Conservation (phyloP, 2,797 vertebrate genomes). For the Leucoraja ocellata region DNA sequence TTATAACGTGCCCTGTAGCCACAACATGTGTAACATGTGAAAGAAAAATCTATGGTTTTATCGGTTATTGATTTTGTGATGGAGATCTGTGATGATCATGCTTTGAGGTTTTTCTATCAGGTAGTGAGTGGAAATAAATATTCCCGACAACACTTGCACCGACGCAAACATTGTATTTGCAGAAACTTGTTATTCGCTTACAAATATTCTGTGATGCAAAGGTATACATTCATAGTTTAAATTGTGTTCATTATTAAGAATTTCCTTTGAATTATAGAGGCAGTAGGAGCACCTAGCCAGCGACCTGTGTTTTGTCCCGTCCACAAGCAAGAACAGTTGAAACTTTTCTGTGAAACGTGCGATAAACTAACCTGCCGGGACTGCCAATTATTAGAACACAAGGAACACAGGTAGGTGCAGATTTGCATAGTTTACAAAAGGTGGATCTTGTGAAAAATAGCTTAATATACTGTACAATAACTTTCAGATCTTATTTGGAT, state of each 20-base stretch:
- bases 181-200: background rate
- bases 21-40: background rate
- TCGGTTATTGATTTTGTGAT: background rate
- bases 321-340: slow-evolving; percentile 95
- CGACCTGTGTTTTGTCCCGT: slow-evolving; percentile 91
- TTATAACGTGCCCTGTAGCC: background rate
- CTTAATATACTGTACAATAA: background rate
- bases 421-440: background rate
- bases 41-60: background rate
- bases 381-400: slow-evolving; percentile 94
- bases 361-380: slow-evolving; percentile 95
- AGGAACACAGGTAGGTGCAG: slow-evolving; percentile 83
- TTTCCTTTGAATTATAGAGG: slow-evolving; percentile 60
- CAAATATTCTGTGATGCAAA: background rate
- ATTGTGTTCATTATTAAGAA: background rate
- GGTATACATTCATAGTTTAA: background rate
- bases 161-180: background rate
- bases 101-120: background rate
- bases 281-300: slow-evolving; percentile 79
- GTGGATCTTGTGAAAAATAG: background rate
- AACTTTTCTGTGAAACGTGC: slow-evolving; percentile 97
- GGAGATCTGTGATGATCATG: background rate
- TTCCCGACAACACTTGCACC: background rate
- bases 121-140: background rate
- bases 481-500: background rate